These are phyloP conservation scores for Leptodactylus fallax DNA, from an alignment of 2,797 vertebrate genomes.

Conservation along the genomic window DNA sequence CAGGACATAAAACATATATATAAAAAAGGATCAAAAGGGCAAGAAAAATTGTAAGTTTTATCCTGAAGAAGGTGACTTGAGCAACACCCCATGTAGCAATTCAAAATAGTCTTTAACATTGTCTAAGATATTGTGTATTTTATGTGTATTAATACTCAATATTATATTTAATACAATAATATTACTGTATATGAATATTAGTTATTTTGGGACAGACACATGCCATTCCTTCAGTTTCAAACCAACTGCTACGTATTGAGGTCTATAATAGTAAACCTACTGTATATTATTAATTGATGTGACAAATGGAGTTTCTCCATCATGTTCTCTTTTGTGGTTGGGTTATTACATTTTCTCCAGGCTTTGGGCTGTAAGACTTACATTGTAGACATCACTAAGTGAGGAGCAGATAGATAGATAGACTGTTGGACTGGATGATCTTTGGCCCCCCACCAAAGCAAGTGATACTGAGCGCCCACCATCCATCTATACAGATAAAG, in stretches of 20 bases:
- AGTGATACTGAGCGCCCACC: too few relatives aligned
- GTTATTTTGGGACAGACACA: background rate
- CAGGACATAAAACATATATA: background rate
- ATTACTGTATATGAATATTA: background rate
- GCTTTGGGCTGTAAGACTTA: too few relatives aligned
- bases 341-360: too few relatives aligned
- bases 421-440: too few relatives aligned
- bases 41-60: background rate
- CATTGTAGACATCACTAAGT: too few relatives aligned
- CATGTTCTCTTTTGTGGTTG: too few relatives aligned
- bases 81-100: background rate
- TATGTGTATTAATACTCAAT: background rate
- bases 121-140: background rate
- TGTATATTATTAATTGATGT: background rate
- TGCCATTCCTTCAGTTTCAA: background rate
- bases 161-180: background rate
- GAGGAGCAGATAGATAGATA: too few relatives aligned
- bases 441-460: too few relatives aligned
- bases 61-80: background rate
- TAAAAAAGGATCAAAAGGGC: background rate
- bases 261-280: background rate
- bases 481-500: too few relatives aligned
- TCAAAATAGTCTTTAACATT: too few relatives aligned
- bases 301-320: background rate
- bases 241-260: background rate